phyloP scores from a whole-genome alignment of 2,113 vertebrate genomes.

The Garra rufa region DNA sequence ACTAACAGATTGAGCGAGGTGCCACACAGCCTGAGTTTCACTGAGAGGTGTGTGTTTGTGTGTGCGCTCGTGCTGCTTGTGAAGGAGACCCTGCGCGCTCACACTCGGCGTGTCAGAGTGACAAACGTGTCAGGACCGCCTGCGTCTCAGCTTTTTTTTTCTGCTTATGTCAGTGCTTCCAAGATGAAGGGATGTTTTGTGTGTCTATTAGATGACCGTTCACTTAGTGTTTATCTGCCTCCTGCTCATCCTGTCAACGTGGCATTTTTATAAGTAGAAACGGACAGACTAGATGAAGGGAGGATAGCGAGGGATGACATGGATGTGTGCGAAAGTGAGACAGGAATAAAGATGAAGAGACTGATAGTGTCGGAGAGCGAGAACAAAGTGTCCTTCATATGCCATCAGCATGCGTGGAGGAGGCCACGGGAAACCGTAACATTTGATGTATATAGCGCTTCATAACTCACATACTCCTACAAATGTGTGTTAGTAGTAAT shows the following conservation, averaged over 20 bases:
- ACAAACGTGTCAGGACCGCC: slow-evolving; percentile 7
- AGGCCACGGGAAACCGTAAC: background rate
- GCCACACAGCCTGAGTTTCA: background rate
- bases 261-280: slow-evolving; percentile 33
- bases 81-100: background rate
- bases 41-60: background rate
- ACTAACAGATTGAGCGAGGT: slow-evolving; percentile 20
- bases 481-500: background rate
- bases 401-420: background rate
- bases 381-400: slow-evolving; percentile 15
- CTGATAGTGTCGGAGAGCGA: slow-evolving; percentile 52
- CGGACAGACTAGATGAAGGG: slow-evolving; percentile 16
- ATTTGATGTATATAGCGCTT: background rate
- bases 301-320: slow-evolving; percentile 3
- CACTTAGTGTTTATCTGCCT: slow-evolving; percentile 27
- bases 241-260: slow-evolving; percentile 11
- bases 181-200: slow-evolving; percentile 11
- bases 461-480: background rate
- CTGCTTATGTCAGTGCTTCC: slow-evolving; percentile 29
- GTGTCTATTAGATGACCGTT: slow-evolving; percentile 26
- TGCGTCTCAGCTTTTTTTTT: slow-evolving; percentile 12
- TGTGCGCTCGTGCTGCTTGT: background rate
- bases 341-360: slow-evolving; percentile 5
- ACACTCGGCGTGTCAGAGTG: background rate
- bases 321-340: background rate